phyloP scores from a whole-genome alignment of 2,797 vertebrate genomes.

The Steatocranus sp. region DNA sequence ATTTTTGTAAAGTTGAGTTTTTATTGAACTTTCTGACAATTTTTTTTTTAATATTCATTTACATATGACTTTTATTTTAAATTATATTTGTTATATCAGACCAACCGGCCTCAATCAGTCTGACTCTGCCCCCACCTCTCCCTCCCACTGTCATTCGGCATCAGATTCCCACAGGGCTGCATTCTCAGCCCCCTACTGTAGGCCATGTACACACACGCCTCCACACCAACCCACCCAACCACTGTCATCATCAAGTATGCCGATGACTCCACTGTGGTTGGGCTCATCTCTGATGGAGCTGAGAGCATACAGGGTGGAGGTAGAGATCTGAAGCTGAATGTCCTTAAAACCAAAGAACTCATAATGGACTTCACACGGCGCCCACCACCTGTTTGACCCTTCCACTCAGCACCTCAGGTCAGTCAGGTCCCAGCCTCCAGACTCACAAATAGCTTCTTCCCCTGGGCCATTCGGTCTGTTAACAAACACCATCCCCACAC shows the following conservation, averaged over 20 bases:
- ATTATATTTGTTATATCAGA: neutral
- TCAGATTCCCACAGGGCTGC: neutral
- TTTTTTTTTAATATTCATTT: neutral
- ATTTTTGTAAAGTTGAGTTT: neutral
- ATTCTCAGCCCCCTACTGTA: neutral
- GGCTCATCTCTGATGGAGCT: neutral
- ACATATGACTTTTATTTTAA: neutral
- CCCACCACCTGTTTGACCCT: neutral
- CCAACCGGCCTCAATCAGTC: neutral
- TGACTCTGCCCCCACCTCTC: neutral
- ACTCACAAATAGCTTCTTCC: neutral
- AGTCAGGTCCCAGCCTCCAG: neutral
- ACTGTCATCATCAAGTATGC: neutral
- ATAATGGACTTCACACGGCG: accelerated
- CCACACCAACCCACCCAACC: neutral
- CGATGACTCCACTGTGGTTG: neutral
- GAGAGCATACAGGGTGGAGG: neutral
- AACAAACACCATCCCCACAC: neutral
- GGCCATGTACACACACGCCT: neutral
- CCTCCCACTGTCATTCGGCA: neutral
- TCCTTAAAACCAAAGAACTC: neutral
- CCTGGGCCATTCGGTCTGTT: neutral
- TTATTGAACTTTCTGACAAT: neutral
- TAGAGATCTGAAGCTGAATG: neutral
- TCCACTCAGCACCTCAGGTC: neutral